A percentile compares a stretch with the other conserved stretches of the same genome.
Evolutionary conservation across 2,113 vertebrate genomes (phyloP).

Genomic region (Notarius quadriscutis): DNA sequence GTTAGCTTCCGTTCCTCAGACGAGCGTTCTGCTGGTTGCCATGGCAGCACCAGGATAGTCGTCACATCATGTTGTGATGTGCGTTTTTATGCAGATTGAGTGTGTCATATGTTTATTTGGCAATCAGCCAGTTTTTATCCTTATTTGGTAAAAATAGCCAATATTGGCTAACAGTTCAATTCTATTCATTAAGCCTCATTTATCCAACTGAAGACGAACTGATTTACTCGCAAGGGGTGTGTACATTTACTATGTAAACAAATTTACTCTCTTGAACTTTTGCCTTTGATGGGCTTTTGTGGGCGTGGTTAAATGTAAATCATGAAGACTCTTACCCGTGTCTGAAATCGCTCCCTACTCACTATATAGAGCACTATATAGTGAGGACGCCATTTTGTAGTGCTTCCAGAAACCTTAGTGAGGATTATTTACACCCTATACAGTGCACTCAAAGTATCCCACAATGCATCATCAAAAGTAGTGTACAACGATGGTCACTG

Average conservation of each 20-base stretch:
- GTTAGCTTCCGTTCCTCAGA: slow-evolving; percentile 9
- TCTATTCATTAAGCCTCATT: not conserved
- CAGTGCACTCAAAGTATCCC: too few relatives aligned
- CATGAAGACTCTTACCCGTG: not conserved
- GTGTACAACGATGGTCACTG: too few relatives aligned
- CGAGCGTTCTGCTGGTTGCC: not conserved
- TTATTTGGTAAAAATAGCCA: not conserved
- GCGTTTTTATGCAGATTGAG: not conserved
- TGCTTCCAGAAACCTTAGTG: too few relatives aligned
- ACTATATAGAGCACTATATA: too few relatives aligned
- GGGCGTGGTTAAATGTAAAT: not conserved
- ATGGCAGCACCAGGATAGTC: slow-evolving; percentile 14
- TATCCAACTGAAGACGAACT: not conserved
- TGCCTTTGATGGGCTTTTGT: not conserved
- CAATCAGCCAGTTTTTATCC: not conserved
- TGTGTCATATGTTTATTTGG: not conserved
- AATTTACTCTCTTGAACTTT: not conserved
- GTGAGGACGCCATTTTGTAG: too few relatives aligned
- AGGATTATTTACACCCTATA: too few relatives aligned
- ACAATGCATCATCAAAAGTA: too few relatives aligned
- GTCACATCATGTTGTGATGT: not conserved
- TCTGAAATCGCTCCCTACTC: too few relatives aligned
- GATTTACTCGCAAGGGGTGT: not conserved
- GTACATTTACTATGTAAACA: not conserved
- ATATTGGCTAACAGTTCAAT: not conserved